Base-by-base conservation (phyloP, 2,888 invertebrate genomes). In the Germaria angustata region DNA sequence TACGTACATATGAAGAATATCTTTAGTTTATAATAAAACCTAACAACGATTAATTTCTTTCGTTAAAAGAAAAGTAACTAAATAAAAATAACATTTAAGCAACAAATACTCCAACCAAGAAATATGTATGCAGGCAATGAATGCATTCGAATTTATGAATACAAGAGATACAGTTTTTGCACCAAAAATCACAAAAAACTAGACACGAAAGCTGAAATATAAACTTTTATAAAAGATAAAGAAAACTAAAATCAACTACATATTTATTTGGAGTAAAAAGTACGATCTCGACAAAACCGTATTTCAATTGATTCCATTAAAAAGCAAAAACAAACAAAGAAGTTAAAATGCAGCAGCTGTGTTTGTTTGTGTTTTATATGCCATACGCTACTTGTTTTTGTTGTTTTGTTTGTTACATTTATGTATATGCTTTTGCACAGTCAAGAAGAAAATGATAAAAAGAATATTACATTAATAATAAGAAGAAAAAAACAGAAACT, bases 261-360 rank as follows among this genome's bases (percentile, higher is more conserved):
- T 9, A 53, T 7, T 36, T n/a, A 17, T 36, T 34, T 20, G 13
- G 22, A 22, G 46, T 32, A 51, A 72, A 28, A 15, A 39, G n/a
- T 51, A 63, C 51, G 46, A 71, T 32, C 39, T 57, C 32, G 34
- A 73, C 34, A 28, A 73, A 68, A 41, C 41, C 66, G 49, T 68
- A 68, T 53, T 61, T 57, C 13, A 22, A 49, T 41, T 41, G 41
- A 41, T 53, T 68, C n/a, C 7, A 68, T 51, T 66, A 36, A 46
- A 46, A 71, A 32, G 0, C 44, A 24, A 22, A 22, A 65, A 66
- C 15, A 34, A 68, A 17, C 20, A 63, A 34, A 28, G 36, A 66
- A 46, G n/a, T 34, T 41, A 44, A 66, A 59, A 66, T 11, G 51
- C 53, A 73, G 66, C 73, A 73, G 73, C 73, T 73, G 73, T 73